Evolutionary conservation across 2,888 invertebrate species (phyloP).

Genomic region (Athetis lepigone): DNA sequence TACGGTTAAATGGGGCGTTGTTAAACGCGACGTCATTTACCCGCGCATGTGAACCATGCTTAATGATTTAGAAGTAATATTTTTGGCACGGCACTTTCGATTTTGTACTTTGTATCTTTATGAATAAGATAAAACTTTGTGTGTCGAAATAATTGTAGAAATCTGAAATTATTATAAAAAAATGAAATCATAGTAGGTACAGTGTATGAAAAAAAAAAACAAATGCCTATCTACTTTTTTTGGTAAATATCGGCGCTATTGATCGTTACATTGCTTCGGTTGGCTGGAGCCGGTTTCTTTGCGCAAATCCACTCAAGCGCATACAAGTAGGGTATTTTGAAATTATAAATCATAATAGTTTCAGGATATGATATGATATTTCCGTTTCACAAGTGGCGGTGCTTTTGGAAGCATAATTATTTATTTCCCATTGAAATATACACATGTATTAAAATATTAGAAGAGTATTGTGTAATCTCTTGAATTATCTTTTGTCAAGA

Average conservation of each 20-base stretch:
- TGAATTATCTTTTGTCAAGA: slow-evolving; percentile 17
- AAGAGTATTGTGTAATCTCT: slow-evolving; percentile 21
- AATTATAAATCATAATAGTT: slow-evolving; percentile 74
- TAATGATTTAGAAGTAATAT: slow-evolving; percentile 86
- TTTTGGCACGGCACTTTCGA: slow-evolving; percentile 4
- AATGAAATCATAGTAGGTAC: slow-evolving; percentile 50
- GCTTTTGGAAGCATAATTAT: slow-evolving; percentile 72
- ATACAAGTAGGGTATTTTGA: slow-evolving; percentile 76
- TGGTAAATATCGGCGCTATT: slow-evolving; percentile 66
- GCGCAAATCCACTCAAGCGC: slow-evolving; percentile 84
- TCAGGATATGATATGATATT: slow-evolving; percentile 85
- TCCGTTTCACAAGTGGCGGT: slow-evolving; percentile 83
- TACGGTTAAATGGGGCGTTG: slow-evolving; percentile 88
- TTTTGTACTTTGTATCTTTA: slow-evolving; percentile 25
- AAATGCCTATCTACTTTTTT: slow-evolving; percentile 61
- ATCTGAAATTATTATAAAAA: slow-evolving; percentile 52
- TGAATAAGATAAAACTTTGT: not conserved
- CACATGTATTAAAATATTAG: slow-evolving; percentile 22
- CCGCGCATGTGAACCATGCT: slow-evolving; percentile 85
- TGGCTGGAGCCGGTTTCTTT: slow-evolving; percentile 74
- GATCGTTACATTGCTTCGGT: slow-evolving; percentile 65
- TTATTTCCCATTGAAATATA: slow-evolving; percentile 73
- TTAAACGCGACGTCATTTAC: slow-evolving; percentile 79
- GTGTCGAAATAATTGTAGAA: not conserved
- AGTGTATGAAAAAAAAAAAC: slow-evolving; percentile 42